These are phyloP conservation scores for Grammomys surdaster DNA, from an alignment of 2,113 vertebrate genomes.

Conservation along the genomic window DNA sequence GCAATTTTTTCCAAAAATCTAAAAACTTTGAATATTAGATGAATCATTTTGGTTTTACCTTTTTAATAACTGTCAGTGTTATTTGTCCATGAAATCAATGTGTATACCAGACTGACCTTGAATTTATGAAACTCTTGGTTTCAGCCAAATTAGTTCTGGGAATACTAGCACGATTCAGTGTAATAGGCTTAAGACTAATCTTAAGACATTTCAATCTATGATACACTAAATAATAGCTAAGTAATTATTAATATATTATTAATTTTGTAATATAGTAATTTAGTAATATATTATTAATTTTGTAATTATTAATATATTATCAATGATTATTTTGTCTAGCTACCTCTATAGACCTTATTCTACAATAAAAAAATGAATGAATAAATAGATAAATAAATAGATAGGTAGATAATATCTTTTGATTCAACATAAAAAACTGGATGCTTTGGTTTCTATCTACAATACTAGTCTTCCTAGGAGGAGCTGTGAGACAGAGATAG, in stretches of 20 bases:
- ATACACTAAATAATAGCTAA: background rate
- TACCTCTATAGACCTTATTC: background rate
- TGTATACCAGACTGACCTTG: background rate
- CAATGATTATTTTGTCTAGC: background rate
- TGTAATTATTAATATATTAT: too few relatives aligned
- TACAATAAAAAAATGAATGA: too few relatives aligned
- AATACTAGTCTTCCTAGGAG: background rate
- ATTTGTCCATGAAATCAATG: background rate
- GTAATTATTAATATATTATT: too few relatives aligned
- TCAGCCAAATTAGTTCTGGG: background rate
- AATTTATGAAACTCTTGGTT: background rate
- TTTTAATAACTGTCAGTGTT: background rate
- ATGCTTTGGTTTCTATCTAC: background rate
- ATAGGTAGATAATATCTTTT: background rate
- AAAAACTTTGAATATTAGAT: background rate
- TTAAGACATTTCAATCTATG: background rate
- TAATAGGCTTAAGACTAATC: background rate
- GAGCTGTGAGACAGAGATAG: too few relatives aligned
- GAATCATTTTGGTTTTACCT: background rate
- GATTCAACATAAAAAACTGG: background rate
- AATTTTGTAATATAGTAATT: too few relatives aligned
- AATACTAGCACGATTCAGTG: background rate
- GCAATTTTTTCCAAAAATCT: background rate
- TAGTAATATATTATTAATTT: too few relatives aligned
- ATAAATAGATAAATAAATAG: too few relatives aligned